Conservation (phyloP, 2,888 invertebrate species). For the Rhingia rostrata region DNA sequence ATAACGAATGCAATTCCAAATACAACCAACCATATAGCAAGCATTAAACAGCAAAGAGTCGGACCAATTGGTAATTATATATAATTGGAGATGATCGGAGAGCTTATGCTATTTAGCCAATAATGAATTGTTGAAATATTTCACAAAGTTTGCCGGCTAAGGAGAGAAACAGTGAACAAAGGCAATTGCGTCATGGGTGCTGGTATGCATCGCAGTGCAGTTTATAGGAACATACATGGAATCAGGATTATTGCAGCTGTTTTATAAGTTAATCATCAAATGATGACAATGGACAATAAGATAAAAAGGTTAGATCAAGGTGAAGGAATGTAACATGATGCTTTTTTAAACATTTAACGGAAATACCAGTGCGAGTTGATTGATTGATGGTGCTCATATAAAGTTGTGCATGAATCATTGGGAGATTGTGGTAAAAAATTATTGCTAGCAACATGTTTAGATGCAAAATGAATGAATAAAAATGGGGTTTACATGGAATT, state of each 20-base stretch:
- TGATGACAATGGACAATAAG: constrained; percentile 2
- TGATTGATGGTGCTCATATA: neutral
- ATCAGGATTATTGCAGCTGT: constrained; percentile 37
- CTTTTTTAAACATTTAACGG: neutral
- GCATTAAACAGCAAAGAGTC: constrained; percentile 4
- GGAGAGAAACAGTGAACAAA: constrained; percentile 20
- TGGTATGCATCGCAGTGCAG: constrained; percentile 47
- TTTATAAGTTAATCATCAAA: constrained; percentile 44
- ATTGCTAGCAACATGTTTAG: neutral
- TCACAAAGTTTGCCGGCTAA: neutral
- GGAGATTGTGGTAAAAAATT: neutral
- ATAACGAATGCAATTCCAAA: constrained; percentile 47
- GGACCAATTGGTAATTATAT: constrained; percentile 60
- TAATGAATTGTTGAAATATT: constrained; percentile 58
- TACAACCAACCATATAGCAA: constrained; percentile 48
- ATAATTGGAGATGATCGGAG: constrained; percentile 67
- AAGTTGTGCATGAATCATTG: neutral
- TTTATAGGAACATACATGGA: constrained; percentile 40
- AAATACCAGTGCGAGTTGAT: neutral
- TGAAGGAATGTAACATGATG: neutral
- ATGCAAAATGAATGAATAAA: neutral
- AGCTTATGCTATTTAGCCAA: constrained; percentile 47
- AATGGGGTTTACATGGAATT: too few species aligned
- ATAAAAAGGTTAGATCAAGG: neutral
- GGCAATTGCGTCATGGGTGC: constrained; percentile 52